Evolutionary conservation across 2,797 vertebrate species (phyloP), one percentile per base, ranked within the genome.

Genomic region (Mycteria americana): DNA sequence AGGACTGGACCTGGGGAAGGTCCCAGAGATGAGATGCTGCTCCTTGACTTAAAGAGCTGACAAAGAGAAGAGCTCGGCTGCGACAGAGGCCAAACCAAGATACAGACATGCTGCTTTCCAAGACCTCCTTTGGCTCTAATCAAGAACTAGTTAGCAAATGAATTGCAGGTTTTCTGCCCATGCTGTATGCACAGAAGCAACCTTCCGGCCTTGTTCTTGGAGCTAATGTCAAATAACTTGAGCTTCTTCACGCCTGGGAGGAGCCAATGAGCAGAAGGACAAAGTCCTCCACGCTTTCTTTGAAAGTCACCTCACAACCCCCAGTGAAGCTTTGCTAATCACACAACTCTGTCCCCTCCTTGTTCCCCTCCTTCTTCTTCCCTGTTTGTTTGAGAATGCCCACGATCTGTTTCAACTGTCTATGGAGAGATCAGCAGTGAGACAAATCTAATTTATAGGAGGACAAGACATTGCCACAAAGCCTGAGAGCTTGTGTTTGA

Each of bases 391-490:
- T 78, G 82, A 57, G 45, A 74, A n/a, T 1, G 13, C 9, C 27
- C 31, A 46, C 4, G 3, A 91, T 93, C 94, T 88, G 89, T 92
- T 62, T 69, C 68, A 57, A 14, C 41, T 64, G 60, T 13, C 89
- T 80, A 56, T 57, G 60, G 27, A 50, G 94, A 72, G 72, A 91
- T 86, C 89, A 89, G 65, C 64, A 64, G 54, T 2, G 13, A 91
- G 84, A 88, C 89, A 91, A 88, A 83, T 75, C 64, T 77, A 43
- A 92, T 95, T 93, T 92, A 65, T 7, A 48, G 85, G 60, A 74
- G 64, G 64, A 92, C 60, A 62, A 68, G 85, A 23, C 62, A 17
- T 28, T 1, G 0, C 56, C 64, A 74, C 75, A 74, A 78, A 94
- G 68, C 78, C 87, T 18, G 28, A 68, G 78, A 85, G 81, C 84